Conservation (phyloP, 1,140 invertebrate species). For the Adelges cooleyi region DNA sequence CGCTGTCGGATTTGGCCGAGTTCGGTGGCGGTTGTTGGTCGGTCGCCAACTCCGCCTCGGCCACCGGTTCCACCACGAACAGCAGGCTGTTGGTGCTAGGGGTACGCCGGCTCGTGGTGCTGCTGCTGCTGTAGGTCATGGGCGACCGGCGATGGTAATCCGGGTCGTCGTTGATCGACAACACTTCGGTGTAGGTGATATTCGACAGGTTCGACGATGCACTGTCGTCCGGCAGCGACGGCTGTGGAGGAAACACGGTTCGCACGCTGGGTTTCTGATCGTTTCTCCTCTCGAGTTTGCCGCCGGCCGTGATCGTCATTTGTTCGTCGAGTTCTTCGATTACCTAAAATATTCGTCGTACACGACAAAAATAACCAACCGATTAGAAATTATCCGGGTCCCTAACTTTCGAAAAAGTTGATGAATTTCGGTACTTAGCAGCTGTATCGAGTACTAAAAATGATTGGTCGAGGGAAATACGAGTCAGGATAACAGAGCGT, state of each 20-base stretch:
- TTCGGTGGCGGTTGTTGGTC: not conserved
- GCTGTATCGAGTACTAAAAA: no score
- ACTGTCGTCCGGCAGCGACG: not conserved
- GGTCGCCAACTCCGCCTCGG: not conserved
- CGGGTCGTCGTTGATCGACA: conserved; percentile 30
- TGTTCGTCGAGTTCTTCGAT: conserved; percentile 76
- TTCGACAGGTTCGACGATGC: conserved; percentile 30
- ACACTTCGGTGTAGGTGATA: conserved; percentile 28
- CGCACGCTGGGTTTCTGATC: conserved; percentile 32
- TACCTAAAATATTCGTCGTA: no score
- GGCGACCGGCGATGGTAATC: conserved; percentile 7
- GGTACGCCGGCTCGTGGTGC: not conserved
- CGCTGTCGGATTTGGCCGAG: no score
- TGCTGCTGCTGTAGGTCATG: not conserved
- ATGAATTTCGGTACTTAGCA: no score
- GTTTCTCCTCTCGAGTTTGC: conserved; percentile 40
- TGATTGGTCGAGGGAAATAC: no score
- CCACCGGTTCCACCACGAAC: conserved; percentile 2
- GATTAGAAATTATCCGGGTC: no score
- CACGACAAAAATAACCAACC: no score
- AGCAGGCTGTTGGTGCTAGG: not conserved
- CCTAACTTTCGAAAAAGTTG: no score
- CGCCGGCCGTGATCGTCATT: conserved; percentile 51
- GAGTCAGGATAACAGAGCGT: no score
- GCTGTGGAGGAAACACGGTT: conserved; percentile 2